Evolutionary conservation across 2,113 vertebrate genomes (phyloP).

Genomic region (Raja brachyura): DNA sequence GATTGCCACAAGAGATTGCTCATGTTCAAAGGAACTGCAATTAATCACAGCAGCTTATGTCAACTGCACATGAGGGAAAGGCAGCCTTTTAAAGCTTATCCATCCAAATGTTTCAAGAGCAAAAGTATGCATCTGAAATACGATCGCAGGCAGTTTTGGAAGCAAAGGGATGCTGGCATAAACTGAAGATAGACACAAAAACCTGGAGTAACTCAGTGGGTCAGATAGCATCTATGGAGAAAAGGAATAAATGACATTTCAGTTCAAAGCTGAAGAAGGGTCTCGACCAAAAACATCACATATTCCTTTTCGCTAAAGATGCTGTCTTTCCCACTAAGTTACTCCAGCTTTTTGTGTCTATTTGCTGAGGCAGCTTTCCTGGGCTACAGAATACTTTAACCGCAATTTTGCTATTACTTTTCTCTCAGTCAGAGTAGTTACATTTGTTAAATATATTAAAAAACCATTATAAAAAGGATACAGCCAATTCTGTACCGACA

Average conservation of each 20-base stretch:
- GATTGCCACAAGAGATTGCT: background rate
- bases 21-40: conserved; percentile 38
- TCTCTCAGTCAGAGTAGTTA: background rate
- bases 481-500: conserved; percentile 84
- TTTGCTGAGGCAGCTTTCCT: background rate
- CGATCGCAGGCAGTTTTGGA: background rate
- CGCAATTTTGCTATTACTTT: background rate
- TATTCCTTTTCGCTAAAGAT: no score
- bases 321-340: no score
- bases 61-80: background rate
- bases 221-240: no score
- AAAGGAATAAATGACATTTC: no score
- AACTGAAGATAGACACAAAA: no score
- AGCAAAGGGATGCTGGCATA: background rate
- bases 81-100: conserved; percentile 16
- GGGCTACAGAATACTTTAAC: background rate
- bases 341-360: no score
- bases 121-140: background rate
- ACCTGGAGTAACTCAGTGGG: no score
- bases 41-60: conserved; percentile 43
- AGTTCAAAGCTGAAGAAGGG: no score
- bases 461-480: conserved; percentile 65
- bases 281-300: no score
- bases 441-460: background rate
- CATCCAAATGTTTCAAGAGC: conserved; percentile 35